phyloP scores from a whole-genome alignment of 2,888 invertebrate species.

The Rutpela maculata region DNA sequence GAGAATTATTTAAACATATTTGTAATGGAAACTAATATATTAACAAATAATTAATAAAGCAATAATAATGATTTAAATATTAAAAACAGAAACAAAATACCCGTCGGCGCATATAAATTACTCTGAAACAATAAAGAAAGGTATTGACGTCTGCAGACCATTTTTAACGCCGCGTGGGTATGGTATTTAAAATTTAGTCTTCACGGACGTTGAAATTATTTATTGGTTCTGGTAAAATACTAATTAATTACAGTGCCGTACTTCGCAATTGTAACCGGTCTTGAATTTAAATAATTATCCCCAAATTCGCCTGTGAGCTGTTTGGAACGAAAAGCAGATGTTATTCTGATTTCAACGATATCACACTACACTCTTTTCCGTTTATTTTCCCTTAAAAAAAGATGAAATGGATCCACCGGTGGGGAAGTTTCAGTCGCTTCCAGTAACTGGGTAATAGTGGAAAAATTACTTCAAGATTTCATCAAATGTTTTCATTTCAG shows the following conservation, averaged over 20 bases:
- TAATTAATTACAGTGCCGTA: not conserved
- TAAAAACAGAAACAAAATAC: constrained; percentile 15
- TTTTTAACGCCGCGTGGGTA: constrained; percentile 21
- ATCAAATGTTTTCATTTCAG: no score
- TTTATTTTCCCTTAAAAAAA: no score
- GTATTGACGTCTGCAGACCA: constrained; percentile 20
- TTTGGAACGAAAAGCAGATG: no score
- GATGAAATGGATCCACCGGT: no score
- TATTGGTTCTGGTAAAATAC: not conserved
- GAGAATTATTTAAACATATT: no score
- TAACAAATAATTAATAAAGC: not conserved
- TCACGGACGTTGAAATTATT: not conserved
- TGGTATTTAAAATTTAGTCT: constrained; percentile 17
- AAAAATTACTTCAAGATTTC: no score
- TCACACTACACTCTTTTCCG: no score
- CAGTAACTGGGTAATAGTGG: no score
- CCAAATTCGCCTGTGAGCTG: no score
- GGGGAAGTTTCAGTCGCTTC: no score
- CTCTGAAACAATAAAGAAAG: not conserved
- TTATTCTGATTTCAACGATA: no score
- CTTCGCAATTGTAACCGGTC: not conserved
- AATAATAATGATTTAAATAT: not conserved
- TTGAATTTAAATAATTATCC: not conserved
- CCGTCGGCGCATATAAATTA: constrained; percentile 8
- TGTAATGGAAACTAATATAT: no score